Conservation (phyloP, 2,797 vertebrate genomes). For the Acanthurus lineatus region DNA sequence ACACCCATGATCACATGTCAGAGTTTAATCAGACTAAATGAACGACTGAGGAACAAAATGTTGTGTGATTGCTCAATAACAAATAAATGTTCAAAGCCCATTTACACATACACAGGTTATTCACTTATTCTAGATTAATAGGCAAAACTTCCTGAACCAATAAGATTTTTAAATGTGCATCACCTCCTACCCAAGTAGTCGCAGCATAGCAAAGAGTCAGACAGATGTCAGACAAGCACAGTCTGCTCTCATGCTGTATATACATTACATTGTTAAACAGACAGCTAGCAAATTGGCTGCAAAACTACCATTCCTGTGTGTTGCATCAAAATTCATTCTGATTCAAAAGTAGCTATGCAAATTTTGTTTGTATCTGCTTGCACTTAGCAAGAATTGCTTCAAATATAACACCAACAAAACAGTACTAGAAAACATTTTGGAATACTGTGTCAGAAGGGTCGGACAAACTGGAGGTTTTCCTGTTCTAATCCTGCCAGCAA, state of each 20-base stretch:
- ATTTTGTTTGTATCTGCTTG: background rate
- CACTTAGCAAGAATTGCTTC: background rate
- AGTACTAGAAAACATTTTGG: background rate
- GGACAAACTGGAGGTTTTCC: background rate
- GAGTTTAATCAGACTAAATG: background rate
- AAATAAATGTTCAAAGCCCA: background rate
- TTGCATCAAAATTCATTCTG: background rate
- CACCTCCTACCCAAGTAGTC: background rate
- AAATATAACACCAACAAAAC: background rate
- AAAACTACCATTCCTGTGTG: background rate
- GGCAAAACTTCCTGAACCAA: background rate
- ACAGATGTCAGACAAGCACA: background rate
- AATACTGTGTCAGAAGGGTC: background rate
- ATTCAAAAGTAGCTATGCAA: background rate
- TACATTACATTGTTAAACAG: slow-evolving; percentile 1
- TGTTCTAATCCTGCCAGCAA: background rate
- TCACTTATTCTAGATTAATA: background rate
- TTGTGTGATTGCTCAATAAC: background rate
- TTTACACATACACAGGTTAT: background rate
- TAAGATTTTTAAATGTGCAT: background rate
- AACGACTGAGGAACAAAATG: background rate
- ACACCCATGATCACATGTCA: background rate
- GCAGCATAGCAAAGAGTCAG: background rate
- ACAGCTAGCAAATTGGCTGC: background rate
- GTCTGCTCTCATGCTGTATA: too few relatives aligned